Evolutionary conservation across 2,113 vertebrate genomes (phyloP).

Genomic region (Pedetes capensis): DNA sequence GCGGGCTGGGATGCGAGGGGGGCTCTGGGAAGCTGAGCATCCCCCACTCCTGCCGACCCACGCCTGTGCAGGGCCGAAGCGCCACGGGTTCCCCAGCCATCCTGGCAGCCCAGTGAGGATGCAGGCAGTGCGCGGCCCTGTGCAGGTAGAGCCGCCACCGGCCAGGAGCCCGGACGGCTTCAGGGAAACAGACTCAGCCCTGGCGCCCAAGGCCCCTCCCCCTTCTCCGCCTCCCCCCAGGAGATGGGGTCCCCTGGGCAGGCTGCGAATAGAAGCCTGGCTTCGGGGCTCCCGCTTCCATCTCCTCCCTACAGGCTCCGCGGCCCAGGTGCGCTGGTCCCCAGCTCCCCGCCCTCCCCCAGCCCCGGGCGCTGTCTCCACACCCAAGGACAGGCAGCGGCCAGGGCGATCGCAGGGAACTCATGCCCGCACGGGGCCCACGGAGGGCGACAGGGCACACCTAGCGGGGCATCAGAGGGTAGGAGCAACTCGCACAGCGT

Average conservation of each 20-base stretch:
- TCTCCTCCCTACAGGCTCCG: background rate
- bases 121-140: background rate
- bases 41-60: too few species aligned
- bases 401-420: background rate
- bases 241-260: conserved; percentile 48
- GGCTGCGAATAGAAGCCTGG: conserved; percentile 58
- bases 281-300: background rate
- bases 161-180: background rate
- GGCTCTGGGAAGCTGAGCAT: background rate
- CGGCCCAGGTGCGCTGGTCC: conserved; percentile 14
- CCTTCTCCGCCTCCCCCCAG: background rate
- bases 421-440: too few species aligned
- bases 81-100: background rate
- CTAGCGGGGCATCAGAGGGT: background rate
- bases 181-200: background rate
- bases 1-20: fast-evolving
- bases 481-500: background rate
- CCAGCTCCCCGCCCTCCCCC: conserved; percentile 1
- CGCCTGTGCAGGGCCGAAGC: background rate
- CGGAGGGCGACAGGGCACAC: background rate
- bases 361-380: background rate
- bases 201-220: background rate
- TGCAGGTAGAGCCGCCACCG: fast-evolving
- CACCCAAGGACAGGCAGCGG: background rate
- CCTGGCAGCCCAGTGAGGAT: background rate